A percentile compares a stretch with the other conserved stretches of the same genome.
These are phyloP conservation scores for Lethocerus indicus DNA, from an alignment of 1,140 invertebrate species.

Conservation along the genomic window DNA sequence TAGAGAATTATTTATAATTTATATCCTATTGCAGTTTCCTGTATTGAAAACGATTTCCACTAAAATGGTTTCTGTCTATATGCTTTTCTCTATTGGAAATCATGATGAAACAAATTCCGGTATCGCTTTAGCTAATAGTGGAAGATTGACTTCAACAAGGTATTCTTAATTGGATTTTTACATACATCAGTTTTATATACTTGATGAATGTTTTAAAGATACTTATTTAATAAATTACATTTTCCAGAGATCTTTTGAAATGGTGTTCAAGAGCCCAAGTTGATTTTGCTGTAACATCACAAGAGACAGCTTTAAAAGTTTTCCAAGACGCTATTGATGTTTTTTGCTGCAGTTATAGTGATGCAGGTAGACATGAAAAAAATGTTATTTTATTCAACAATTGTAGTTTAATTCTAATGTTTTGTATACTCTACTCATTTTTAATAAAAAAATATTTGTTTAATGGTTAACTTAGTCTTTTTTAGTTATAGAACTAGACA, in stretches of 20 bases:
- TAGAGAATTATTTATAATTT: not conserved
- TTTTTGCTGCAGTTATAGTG: slow-evolving; percentile 60
- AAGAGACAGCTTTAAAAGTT: slow-evolving; percentile 55
- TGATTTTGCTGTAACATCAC: slow-evolving; percentile 55
- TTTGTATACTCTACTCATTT: too few species aligned
- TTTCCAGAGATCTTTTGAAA: slow-evolving; percentile 71
- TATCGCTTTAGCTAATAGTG: slow-evolving; percentile 26
- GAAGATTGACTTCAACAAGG: slow-evolving; percentile 47
- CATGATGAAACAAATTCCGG: slow-evolving; percentile 28
- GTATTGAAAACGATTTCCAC: slow-evolving; percentile 51
- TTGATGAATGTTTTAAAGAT: too few species aligned
- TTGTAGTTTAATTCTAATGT: too few species aligned
- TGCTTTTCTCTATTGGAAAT: slow-evolving; percentile 54
- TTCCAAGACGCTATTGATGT: slow-evolving; percentile 85
- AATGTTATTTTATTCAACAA: slow-evolving; percentile 1
- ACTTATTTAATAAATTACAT: not conserved
- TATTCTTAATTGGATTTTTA: slow-evolving; percentile 4
- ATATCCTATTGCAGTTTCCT: slow-evolving; percentile 37
- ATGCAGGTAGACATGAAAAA: slow-evolving; percentile 24
- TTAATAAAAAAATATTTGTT: too few species aligned
- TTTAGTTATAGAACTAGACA: too few species aligned
- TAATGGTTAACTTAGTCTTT: too few species aligned
- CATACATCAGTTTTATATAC: not conserved
- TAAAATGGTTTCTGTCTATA: slow-evolving; percentile 69
- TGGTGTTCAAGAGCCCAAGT: slow-evolving; percentile 65